Base-by-base conservation (phyloP, 2,113 vertebrate genomes). In the Parus major region DNA sequence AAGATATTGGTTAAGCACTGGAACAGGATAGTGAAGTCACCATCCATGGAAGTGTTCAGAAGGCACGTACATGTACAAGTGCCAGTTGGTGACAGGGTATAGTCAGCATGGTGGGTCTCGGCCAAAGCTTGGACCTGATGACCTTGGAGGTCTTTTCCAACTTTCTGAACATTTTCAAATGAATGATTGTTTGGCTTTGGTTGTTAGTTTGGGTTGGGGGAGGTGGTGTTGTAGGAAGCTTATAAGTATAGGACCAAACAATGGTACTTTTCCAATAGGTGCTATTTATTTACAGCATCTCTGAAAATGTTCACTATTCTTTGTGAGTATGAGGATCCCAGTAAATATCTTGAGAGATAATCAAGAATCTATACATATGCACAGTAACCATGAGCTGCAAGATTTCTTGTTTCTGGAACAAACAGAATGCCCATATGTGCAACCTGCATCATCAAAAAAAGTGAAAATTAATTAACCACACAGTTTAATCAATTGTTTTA, bases 31-130 rank as follows among this genome's bases (percentile, higher is more conserved):
- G 4, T 35, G 36, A 71, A 57, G 22, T 23, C 22, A 44, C 12
- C 23, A 36, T 36, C 27, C 11, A 27, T 44, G 33, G 15, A 73
- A 52, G 10, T 16, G 33, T 44, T 66, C 16, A 72, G 15, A 36
- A 50, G 53, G 39, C 39, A 39, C 39, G 39, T 39, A 42, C 17
- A 27, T 47, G 14, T 22, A 18, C 12, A 35, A 36, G 11, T 31
- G 36, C 5, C 50, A 20, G 12, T 39, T 65, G 0, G 0, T 52
- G 15, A 11, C 11, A 11, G 11, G 10, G 12, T 44, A 13, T 11
- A 23, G 27, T 36, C 0, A 0, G 18, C 44, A 23, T 4, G 5
- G 25, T 44, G 33, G 12, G 9, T 36, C 66, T 59, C 0, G 0
- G 36, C 44, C 60, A 52, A 65, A 73, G 12, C 23, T 44, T 20